These are phyloP conservation scores for Conchocele bisecta DNA, from an alignment of 2,888 invertebrate genomes.

Conservation along the genomic window DNA sequence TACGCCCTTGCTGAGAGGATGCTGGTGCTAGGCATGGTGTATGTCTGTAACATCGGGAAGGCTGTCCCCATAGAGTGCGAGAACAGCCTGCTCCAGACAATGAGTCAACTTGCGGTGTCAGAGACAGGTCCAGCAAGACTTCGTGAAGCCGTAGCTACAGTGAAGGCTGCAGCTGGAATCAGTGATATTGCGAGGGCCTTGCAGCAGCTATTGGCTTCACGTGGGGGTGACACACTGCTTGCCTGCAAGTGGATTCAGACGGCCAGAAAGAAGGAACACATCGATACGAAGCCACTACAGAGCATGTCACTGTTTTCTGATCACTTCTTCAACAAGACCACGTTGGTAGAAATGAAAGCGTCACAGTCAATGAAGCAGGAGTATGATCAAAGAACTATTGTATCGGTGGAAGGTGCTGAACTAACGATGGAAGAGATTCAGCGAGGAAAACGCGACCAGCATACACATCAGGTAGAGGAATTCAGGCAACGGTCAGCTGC, in stretches of 20 bases:
- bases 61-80: slow-evolving; percentile 47
- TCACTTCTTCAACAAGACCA: slow-evolving; percentile 8
- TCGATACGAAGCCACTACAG: slow-evolving; percentile 5
- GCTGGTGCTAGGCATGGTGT: slow-evolving; percentile 57
- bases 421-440: no score
- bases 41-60: slow-evolving; percentile 63
- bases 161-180: slow-evolving; percentile 43
- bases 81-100: slow-evolving; percentile 35
- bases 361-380: no score
- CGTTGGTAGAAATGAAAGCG: no score
- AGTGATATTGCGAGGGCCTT: slow-evolving; percentile 45
- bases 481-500: no score
- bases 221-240: slow-evolving; percentile 43
- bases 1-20: slow-evolving; percentile 61
- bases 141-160: slow-evolving; percentile 16
- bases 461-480: no score
- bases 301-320: slow-evolving; percentile 10
- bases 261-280: slow-evolving; percentile 10
- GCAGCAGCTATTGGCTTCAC: slow-evolving; percentile 30
- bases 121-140: slow-evolving; percentile 51
- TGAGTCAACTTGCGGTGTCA: slow-evolving; percentile 38
- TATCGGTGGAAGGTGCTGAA: no score
- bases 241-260: slow-evolving; percentile 45
- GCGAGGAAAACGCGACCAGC: no score
- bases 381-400: no score